Evolutionary conservation across 1,140 invertebrate genomes (phyloP).

Genomic region (Drosophila ercepeae): DNA sequence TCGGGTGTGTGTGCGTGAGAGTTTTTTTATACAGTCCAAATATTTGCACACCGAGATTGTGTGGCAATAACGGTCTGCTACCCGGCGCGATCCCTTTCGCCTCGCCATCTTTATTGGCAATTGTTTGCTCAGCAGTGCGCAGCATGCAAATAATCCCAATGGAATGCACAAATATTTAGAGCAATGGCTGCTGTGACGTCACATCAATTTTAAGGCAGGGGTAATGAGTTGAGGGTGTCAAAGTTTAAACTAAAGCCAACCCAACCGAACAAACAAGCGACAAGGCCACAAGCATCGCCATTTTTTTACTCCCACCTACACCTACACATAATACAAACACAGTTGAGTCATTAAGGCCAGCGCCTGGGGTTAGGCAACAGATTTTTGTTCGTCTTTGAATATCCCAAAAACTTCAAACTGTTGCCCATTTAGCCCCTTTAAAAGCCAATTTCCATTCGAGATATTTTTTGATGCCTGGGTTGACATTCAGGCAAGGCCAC

Average conservation of each 20-base stretch:
- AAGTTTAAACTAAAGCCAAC: background rate
- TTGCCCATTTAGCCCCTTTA: slow-evolving; percentile 5
- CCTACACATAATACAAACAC: background rate
- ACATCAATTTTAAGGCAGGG: slow-evolving; percentile 26
- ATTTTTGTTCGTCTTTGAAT: slow-evolving; percentile 1
- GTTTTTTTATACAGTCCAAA: slow-evolving; percentile 58
- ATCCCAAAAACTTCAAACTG: slow-evolving; percentile 10
- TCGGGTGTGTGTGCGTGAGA: slow-evolving; percentile 21
- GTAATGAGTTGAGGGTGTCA: slow-evolving; percentile 46
- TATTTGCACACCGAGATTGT: slow-evolving; percentile 70
- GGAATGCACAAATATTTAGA: slow-evolving; percentile 54
- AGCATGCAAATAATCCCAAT: slow-evolving; percentile 61
- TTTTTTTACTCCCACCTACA: no score
- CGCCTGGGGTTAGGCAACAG: slow-evolving; percentile 45
- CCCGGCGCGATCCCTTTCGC: background rate
- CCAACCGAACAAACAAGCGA: slow-evolving; percentile 9
- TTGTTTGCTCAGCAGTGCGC: slow-evolving; percentile 38
- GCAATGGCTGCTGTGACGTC: slow-evolving; percentile 29
- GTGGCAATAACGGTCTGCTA: slow-evolving; percentile 54
- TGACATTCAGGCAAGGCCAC: background rate
- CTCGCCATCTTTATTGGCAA: slow-evolving; percentile 2
- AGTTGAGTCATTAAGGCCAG: slow-evolving; percentile 34
- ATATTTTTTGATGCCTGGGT: slow-evolving; percentile 24
- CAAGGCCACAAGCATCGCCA: slow-evolving; percentile 42
- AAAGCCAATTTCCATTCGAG: slow-evolving; percentile 46